Evolutionary conservation across 2,888 invertebrate genomes (phyloP), one percentile per base, ranked within the genome.

Genomic region (Helicoverpa assulta): DNA sequence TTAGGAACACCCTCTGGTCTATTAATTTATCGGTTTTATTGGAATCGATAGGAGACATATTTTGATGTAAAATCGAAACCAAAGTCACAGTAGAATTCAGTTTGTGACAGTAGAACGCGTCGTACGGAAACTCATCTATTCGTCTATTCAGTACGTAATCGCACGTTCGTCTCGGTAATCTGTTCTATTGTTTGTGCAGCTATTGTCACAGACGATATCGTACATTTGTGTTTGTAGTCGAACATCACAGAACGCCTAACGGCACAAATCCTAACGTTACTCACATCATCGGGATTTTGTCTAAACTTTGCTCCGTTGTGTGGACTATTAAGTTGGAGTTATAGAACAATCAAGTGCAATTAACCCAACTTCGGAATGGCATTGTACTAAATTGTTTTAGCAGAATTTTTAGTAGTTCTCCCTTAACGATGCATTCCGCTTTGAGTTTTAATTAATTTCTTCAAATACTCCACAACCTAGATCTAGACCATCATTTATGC

Each of bases 121-220:
- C 40, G 70, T 70, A 74, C 79, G 80, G 83, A 82, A 84, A 80
- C 80, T 72, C 73, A 80, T 81, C 67, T 79, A 83, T 86, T 83
- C 81, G 72, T 76, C 83, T 84, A 83, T 86, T 83, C 83, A 84
- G 84, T 84, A 78, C 75, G 73, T 86, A 86, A 85, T 85, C 82
- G 82, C 81, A 82, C 78, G 82, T 73, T 86, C 82, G 85, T 82
- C 85, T 85, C 85, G 67, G 88, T 90, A 91, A 91, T 91, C 89
- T 87, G 85, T 82, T 86, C 88, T 85, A 91, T 92, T 92, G 90
- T 92, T 90, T 89, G 85, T 68, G 83, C 69, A 73, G 71, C 88
- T 83, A 89, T 91, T 91, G 89, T 91, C 88, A 87, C 83, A 84
- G 82, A 83, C 83, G 80, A 86, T 85, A 86, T 87, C 83, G 81